Evolutionary conservation across 2,113 vertebrate genomes (phyloP).

Genomic region (Diadophis punctatus): DNA sequence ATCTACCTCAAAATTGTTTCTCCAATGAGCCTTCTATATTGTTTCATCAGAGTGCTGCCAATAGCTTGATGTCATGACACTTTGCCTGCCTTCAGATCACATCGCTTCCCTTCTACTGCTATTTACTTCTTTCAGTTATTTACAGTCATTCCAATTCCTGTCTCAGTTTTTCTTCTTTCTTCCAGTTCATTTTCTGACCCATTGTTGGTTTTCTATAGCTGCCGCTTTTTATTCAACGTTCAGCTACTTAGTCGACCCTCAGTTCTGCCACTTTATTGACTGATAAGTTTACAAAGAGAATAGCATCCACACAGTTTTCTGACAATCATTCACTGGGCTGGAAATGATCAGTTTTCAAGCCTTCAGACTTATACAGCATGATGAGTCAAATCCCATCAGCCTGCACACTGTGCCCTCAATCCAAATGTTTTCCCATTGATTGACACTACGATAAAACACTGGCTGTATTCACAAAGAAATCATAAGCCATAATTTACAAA

Average conservation of each 20-base stretch:
- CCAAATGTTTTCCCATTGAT: background rate
- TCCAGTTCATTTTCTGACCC: background rate
- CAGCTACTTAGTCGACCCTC: background rate
- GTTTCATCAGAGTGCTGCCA: background rate
- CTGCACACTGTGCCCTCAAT: background rate
- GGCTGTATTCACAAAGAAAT: background rate
- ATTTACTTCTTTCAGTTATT: background rate
- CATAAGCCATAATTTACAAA: background rate
- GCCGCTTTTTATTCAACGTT: background rate
- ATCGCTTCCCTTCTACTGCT: background rate
- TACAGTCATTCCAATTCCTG: background rate
- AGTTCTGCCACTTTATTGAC: background rate
- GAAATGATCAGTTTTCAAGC: background rate
- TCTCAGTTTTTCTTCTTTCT: background rate
- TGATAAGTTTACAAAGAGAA: background rate
- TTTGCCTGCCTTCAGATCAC: background rate
- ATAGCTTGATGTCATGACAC: background rate
- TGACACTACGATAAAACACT: background rate
- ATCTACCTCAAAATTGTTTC: background rate
- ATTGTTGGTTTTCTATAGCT: background rate
- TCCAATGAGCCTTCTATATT: background rate
- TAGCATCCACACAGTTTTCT: background rate
- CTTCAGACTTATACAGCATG: background rate
- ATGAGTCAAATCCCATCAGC: background rate
- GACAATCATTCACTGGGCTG: background rate